Conservation (phyloP, 2,797 vertebrate genomes). For the Pelochelys cantorii region DNA sequence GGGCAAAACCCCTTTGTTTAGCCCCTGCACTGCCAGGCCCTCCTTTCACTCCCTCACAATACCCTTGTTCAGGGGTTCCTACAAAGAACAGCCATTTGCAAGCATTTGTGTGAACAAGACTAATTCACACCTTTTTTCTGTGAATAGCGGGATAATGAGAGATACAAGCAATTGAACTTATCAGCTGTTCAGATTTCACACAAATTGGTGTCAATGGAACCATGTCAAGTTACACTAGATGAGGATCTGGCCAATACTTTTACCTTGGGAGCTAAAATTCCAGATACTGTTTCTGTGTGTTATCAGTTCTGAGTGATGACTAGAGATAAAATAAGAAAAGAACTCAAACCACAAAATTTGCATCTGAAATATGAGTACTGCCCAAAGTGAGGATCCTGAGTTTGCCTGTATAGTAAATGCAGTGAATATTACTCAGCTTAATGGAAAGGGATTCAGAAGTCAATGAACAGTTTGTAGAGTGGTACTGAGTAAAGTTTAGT, state of each 20-base stretch:
- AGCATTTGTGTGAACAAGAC: neutral
- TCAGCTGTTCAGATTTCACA: neutral
- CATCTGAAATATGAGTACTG: neutral
- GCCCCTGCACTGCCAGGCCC: no score
- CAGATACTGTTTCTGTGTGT: neutral
- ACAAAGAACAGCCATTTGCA: neutral
- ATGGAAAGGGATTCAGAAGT: neutral
- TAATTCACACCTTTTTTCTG: neutral
- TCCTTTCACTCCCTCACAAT: no score
- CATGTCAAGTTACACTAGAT: neutral
- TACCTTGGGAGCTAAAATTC: neutral
- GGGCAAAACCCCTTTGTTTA: no score
- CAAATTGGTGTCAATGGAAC: neutral
- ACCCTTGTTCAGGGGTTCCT: neutral
- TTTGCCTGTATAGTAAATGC: neutral
- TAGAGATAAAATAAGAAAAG: neutral
- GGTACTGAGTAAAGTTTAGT: neutral
- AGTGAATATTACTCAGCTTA: neutral
- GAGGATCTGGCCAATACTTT: neutral
- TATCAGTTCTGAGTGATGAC: neutral
- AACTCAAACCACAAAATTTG: neutral
- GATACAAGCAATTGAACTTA: neutral
- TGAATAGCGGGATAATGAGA: neutral
- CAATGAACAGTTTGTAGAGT: neutral
- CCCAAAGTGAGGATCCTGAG: neutral